Evolutionary conservation across 1,140 invertebrate genomes (phyloP), one percentile per base, ranked within the genome.

Genomic region (Calosoma granatense): DNA sequence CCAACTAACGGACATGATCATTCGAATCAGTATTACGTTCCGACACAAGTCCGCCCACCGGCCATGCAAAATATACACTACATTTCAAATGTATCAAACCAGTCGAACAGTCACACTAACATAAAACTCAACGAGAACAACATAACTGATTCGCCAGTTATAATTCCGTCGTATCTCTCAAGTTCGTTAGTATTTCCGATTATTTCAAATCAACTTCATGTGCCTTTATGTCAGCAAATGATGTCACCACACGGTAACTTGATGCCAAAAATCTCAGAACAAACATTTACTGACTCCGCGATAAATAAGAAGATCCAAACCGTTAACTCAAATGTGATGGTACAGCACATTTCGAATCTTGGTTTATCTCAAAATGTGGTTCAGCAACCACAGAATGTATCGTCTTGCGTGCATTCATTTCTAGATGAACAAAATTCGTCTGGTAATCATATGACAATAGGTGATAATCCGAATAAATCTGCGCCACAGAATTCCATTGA

Each of bases 401-500:
- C 26, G n/a, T 36, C 41, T 11, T 47, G 41, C 41, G 15, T 47
- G 15, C 41, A 47, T 17, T 6, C 41, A 47, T 47, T 47, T 17
- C 15, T 47, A 9, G 3, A 47, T 12, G 41, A 47, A 12, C 9
- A 17, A 12, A 30, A 14, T 6, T 4, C 26, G 14, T 14, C 14
- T 30, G 26, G 4, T n/a, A n/a, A n/a, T n/a, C n/a, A n/a, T n/a
- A 36, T 36, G 26, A 36, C 26, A n/a, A 36, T 9, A 9, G 6
- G 26, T 36, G 26, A 36, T 17, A 47, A 47, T 47, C 9, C 4
- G 4, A 17, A 17, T 11, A 47, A 47, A 47, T 12, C 6, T 47
- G 17, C 3, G 3, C 4, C 9, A 12, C 6, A 9, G 3, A 6
- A 12, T 12, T 17, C 81, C 39, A 85, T 85, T 56, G 83, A 85